Evolutionary conservation across 2,888 invertebrate genomes (phyloP), one percentile per base, ranked within the genome.

Genomic region (Noctuana brunneofusca): DNA sequence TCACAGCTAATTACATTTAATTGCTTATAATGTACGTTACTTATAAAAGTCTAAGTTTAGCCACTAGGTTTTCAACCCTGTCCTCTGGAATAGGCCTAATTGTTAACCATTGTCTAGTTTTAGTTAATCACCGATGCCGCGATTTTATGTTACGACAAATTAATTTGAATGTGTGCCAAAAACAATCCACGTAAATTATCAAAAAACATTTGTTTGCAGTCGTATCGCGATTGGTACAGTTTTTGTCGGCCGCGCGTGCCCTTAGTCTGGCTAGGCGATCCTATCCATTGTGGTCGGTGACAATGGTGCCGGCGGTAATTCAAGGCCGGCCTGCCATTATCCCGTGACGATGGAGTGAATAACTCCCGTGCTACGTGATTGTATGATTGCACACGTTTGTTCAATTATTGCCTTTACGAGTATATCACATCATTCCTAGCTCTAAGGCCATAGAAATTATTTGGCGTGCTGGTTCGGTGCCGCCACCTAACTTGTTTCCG

Each of bases 301-400:
- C 86, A 88, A 86, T 84, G 79, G 84, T 82, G 86, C 84, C 86
- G 84, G 84, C 83, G 84, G 74, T 87, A 84, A 88, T 88, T 88
- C 89, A 89, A 89, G 89, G 89, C 83, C 87, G 77, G 70, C 63
- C 67, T 69, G 68, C 83, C 75, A 86, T 89, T 89, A 87, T 87
- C 65, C 65, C 48, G 55, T 49, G 49, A 49, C 49, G 52, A 52
- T 58, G 48, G 63, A 64, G 60, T 52, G 75, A 70, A 74, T 66
- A 74, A 71, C 72, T 76, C 78, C 69, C 56, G 65, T 64, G 64
- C 66, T 68, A 65, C 67, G 66, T 63, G 65, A 65, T 68, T 69
- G 65, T 66, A 68, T 70, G 64, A 46, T 57, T 57, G 60, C 35
- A 60, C 24, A 48, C 48, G 24, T 35, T 48, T n/a, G 12, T 48